Percentiles rank a stretch among this genome's conserved stretches.
These are phyloP conservation scores for Coreoperca whiteheadi DNA, from an alignment of 2,113 vertebrate genomes.

Conservation along the genomic window DNA sequence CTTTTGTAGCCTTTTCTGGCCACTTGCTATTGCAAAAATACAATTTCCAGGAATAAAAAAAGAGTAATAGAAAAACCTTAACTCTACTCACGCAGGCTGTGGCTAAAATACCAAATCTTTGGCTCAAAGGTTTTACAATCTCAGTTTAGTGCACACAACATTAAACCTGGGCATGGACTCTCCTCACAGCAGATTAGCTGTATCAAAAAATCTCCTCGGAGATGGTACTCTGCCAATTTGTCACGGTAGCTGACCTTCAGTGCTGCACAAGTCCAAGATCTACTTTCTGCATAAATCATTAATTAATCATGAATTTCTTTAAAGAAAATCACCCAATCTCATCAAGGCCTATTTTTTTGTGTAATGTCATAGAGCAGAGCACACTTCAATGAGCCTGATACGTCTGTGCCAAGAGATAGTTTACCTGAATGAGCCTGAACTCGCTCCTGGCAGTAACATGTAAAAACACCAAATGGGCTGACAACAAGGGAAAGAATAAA, in stretches of 20 bases:
- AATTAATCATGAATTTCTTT: conserved; percentile 54
- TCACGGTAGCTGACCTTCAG: conserved; percentile 58
- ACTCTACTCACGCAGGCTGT: not conserved
- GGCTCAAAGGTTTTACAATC: conserved; percentile 13
- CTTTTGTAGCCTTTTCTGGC: not conserved
- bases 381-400: conserved; percentile 28
- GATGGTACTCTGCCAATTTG: conserved; percentile 33
- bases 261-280: conserved; percentile 29
- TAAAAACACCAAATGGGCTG: conserved; percentile 22
- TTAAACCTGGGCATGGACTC: not conserved
- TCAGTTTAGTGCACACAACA: not conserved
- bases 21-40: not conserved
- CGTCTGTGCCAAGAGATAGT: conserved; percentile 23
- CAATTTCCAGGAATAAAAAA: conserved; percentile 2
- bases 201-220: conserved; percentile 33
- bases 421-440: conserved; percentile 31
- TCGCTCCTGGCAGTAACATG: not conserved
- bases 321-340: conserved; percentile 30
- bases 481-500: conserved; percentile 4
- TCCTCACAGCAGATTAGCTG: conserved; percentile 29
- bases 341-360: conserved; percentile 39
- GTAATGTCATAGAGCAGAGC: conserved; percentile 38
- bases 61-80: not conserved
- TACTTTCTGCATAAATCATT: conserved; percentile 56
- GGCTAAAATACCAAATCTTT: conserved; percentile 24